Conservation (phyloP, 2,797 vertebrate species). For the Catostomus latipinnis region DNA sequence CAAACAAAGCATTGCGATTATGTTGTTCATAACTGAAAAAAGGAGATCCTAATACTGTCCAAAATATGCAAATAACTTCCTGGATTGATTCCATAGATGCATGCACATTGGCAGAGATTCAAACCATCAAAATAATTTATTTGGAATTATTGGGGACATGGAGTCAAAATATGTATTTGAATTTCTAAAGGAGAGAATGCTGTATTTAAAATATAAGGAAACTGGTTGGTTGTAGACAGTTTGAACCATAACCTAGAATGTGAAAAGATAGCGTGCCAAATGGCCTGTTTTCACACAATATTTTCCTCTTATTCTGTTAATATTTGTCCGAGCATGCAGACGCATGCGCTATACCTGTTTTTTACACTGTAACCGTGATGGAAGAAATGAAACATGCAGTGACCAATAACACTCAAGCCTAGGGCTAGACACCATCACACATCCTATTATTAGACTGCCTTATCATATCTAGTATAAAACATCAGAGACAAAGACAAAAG, state of each 20-base stretch:
- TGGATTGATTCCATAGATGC: background rate
- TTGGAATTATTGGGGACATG: background rate
- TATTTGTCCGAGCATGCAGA: background rate
- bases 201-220: background rate
- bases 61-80: background rate
- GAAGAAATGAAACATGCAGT: conserved; percentile 4
- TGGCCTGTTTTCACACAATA: background rate
- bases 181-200: background rate
- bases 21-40: background rate
- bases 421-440: conserved; percentile 5
- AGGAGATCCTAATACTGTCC: background rate
- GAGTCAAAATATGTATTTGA: background rate
- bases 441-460: conserved; percentile 2
- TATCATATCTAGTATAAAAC: background rate
- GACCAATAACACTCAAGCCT: conserved; percentile 36
- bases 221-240: background rate
- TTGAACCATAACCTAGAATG: background rate
- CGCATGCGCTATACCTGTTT: background rate
- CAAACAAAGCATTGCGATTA: background rate
- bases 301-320: background rate
- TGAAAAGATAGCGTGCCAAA: background rate
- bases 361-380: conserved; percentile 25
- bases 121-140: too few species aligned
- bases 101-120: background rate
- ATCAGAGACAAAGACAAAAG: background rate